Percentiles rank a stretch among this genome's conserved stretches.
phyloP scores from a whole-genome alignment of 2,113 vertebrate genomes.

The Thalassarche chlororhynchos region DNA sequence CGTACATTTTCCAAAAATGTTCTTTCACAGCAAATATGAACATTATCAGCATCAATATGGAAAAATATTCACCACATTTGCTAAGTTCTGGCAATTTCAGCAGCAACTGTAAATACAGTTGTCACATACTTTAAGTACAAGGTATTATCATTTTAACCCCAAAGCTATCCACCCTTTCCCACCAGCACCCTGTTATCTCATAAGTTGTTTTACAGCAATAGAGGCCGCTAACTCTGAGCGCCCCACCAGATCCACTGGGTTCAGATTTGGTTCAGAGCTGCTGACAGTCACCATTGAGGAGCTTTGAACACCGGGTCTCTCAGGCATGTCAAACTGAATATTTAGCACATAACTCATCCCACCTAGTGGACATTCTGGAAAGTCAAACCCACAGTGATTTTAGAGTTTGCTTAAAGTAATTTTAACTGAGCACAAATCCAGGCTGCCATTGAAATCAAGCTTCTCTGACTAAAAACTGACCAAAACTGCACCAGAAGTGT shows the following conservation, averaged over 20 bases:
- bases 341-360: neutral
- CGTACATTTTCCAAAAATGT: rapidly evolving
- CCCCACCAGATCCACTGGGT: neutral
- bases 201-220: neutral
- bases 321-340: neutral
- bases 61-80: neutral
- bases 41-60: neutral
- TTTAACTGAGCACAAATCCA: neutral
- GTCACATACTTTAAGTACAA: neutral
- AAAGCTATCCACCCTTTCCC: neutral
- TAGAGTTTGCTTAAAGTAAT: neutral
- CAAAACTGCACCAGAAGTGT: neutral
- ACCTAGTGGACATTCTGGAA: neutral
- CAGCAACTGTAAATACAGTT: neutral
- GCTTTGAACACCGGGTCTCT: neutral
- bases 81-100: neutral
- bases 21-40: neutral
- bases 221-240: neutral
- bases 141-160: neutral
- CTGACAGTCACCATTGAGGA: neutral
- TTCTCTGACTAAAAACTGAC: neutral
- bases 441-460: neutral
- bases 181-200: neutral
- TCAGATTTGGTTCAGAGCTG: neutral
- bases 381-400: neutral